Conservation (phyloP, 2,888 invertebrate species). For the Drosophila greeni region DNA sequence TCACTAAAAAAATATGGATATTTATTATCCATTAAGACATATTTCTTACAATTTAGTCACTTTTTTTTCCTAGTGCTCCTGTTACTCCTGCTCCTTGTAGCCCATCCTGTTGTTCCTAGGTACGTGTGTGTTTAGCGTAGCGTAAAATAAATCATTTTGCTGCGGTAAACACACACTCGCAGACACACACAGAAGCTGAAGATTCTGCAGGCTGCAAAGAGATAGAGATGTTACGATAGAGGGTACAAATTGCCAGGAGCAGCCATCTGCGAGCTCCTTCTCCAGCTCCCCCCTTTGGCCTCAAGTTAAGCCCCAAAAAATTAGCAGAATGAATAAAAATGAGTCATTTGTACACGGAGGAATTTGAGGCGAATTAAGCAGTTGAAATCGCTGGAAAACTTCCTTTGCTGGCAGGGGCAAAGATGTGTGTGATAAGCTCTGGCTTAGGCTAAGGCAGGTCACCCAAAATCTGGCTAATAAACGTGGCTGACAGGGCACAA, state of each 20-base stretch:
- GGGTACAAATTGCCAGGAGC: conserved; percentile 63
- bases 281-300: conserved; percentile 2
- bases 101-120: conserved; percentile 38
- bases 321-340: conserved; percentile 71
- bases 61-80: not conserved
- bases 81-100: not conserved
- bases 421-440: conserved; percentile 26
- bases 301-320: conserved; percentile 35
- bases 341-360: conserved; percentile 52
- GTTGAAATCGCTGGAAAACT: conserved; percentile 43
- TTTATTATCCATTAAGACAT: too few species aligned
- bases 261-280: conserved; percentile 23
- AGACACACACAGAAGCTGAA: conserved; percentile 8
- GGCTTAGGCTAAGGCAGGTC: conserved; percentile 13
- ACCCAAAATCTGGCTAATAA: conserved; percentile 19
- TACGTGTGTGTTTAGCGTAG: conserved; percentile 61
- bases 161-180: conserved; percentile 45
- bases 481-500: conserved; percentile 22
- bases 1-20: too few species aligned
- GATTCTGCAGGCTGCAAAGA: conserved; percentile 22
- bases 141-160: conserved; percentile 71
- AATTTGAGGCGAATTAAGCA: conserved; percentile 56
- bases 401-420: not conserved
- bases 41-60: not conserved
- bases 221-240: conserved; percentile 47